Evolutionary conservation across 2,888 invertebrate species (phyloP).

Genomic region (Tetrapedia diversipes): DNA sequence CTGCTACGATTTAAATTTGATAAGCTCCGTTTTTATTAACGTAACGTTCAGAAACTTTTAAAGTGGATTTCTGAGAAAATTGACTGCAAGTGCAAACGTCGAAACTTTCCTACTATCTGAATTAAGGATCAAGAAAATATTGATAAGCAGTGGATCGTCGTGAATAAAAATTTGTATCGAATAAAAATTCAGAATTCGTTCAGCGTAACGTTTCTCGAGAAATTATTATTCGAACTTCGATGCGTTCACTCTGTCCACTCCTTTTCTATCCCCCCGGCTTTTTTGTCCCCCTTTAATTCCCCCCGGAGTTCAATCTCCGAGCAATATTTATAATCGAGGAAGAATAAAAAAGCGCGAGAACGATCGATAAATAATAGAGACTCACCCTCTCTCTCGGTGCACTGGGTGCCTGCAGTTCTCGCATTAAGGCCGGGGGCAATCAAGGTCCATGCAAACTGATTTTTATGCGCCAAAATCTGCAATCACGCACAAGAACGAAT

Average conservation of each 20-base stretch:
- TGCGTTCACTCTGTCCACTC: neutral
- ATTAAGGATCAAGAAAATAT: no score
- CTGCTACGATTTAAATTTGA: no score
- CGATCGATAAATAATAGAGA: constrained; percentile 33
- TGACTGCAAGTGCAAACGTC: no score
- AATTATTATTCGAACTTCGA: neutral
- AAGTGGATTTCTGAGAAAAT: no score
- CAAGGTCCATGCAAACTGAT: constrained; percentile 62
- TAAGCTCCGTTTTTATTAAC: no score
- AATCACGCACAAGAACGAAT: constrained; percentile 24
- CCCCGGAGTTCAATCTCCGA: constrained; percentile 4
- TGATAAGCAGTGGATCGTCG: no score
- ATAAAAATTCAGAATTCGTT: no score
- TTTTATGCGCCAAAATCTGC: constrained; percentile 44
- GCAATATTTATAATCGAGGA: constrained; percentile 10
- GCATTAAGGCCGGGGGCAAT: constrained; percentile 36
- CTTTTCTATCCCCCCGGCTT: neutral
- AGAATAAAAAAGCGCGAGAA: neutral
- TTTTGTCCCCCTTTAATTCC: neutral
- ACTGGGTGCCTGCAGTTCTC: constrained; percentile 36
- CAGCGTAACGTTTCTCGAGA: neutral
- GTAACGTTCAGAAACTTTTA: no score
- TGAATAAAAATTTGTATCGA: no score
- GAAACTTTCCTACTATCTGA: no score
- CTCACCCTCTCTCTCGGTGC: constrained; percentile 55